Evolutionary conservation across 1,140 invertebrate genomes (phyloP).

Genomic region (Drosophila hydei): DNA sequence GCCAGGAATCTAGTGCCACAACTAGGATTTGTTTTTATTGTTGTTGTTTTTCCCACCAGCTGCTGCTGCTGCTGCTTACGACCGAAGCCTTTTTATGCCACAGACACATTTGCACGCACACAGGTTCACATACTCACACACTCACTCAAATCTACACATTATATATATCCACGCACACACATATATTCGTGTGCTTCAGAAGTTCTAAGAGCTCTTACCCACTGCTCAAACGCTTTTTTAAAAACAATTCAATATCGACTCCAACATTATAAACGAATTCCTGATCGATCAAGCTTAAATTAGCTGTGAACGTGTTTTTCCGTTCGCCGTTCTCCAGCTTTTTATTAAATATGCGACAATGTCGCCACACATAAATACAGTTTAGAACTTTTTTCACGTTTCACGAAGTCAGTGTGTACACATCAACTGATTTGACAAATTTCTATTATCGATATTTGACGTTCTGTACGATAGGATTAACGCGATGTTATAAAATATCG

Average conservation of each 20-base stretch:
- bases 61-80: constrained; percentile 50
- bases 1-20: constrained; percentile 33
- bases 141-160: constrained; percentile 30
- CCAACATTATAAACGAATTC: constrained; percentile 82
- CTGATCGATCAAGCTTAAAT: constrained; percentile 76
- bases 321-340: constrained; percentile 72
- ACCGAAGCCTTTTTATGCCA: constrained; percentile 20
- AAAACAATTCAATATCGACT: constrained; percentile 76
- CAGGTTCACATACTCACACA: constrained; percentile 23
- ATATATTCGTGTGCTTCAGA: constrained; percentile 61
- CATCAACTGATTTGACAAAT: constrained; percentile 24
- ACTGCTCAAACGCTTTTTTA: constrained; percentile 70
- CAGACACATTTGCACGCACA: constrained; percentile 26
- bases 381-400: constrained; percentile 60
- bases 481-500: constrained; percentile 10
- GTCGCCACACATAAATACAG: constrained; percentile 61
- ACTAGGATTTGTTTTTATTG: constrained; percentile 27
- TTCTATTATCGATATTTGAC: constrained; percentile 4
- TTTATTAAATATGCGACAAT: constrained; percentile 71
- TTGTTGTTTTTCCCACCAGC: constrained; percentile 47
- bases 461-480: neutral
- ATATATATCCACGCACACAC: constrained; percentile 48
- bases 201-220: constrained; percentile 76
- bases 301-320: constrained; percentile 56
- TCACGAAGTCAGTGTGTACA: constrained; percentile 30